Evolutionary conservation across 1,140 invertebrate species (phyloP).

Genomic region (Euwallacea fornicatus): DNA sequence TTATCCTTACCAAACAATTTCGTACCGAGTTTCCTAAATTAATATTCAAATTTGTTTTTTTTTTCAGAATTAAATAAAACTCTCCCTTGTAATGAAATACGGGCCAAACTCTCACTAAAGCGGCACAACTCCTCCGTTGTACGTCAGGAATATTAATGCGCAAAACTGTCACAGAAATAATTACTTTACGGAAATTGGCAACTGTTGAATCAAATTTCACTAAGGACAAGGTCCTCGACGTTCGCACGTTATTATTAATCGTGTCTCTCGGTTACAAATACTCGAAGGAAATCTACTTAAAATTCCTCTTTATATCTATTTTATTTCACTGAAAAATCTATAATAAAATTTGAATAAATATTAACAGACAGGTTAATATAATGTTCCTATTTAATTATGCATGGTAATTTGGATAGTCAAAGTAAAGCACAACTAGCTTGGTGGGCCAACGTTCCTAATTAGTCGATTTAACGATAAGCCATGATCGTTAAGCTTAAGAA

Average conservation of each 20-base stretch:
- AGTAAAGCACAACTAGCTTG: background rate
- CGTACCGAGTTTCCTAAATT: too few species aligned
- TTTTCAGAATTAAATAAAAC: background rate
- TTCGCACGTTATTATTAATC: background rate
- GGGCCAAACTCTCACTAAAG: background rate
- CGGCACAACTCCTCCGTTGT: too few species aligned
- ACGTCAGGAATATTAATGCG: slow-evolving; percentile 1
- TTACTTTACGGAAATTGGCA: background rate
- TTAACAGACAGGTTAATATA: background rate
- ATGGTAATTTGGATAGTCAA: background rate
- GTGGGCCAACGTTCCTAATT: background rate
- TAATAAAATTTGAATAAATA: slow-evolving; percentile 3
- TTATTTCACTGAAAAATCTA: background rate
- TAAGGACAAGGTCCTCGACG: background rate
- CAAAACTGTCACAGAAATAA: background rate
- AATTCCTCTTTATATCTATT: background rate
- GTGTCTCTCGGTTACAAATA: background rate
- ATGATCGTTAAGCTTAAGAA: background rate
- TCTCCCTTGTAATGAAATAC: background rate
- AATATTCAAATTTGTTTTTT: too few species aligned
- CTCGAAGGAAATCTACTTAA: background rate
- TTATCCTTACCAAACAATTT: too few species aligned
- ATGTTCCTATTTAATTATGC: slow-evolving; percentile 1
- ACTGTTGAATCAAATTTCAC: background rate
- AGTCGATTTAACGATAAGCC: background rate